phyloP scores from a whole-genome alignment of 2,888 invertebrate genomes.

The Heliconius aoede region DNA sequence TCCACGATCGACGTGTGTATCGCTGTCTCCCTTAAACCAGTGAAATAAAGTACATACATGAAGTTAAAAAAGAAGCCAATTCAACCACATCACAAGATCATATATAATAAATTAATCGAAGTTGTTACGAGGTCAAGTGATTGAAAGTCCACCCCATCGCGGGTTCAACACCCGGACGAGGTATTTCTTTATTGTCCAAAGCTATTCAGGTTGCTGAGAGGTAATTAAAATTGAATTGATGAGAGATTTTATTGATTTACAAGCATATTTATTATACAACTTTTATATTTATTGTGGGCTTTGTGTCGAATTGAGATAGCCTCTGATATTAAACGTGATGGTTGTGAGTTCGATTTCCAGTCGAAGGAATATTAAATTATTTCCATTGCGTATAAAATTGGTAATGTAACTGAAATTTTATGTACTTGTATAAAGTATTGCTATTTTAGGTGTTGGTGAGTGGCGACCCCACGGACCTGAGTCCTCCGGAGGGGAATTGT shows the following conservation, averaged over 20 bases:
- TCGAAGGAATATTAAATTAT: not conserved
- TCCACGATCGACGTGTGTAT: not conserved
- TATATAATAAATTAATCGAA: slow-evolving; percentile 22
- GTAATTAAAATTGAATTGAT: slow-evolving; percentile 15
- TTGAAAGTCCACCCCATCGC: slow-evolving; percentile 38
- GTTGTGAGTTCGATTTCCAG: not conserved
- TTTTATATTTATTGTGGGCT: not conserved
- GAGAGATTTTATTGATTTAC: slow-evolving; percentile 17
- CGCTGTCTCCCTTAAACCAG: not conserved
- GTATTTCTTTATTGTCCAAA: slow-evolving; percentile 15
- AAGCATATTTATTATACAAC: not conserved
- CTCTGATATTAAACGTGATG: not conserved
- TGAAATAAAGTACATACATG: not conserved
- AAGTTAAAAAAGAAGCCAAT: not conserved
- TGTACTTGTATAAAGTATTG: no score
- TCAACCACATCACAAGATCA: not conserved
- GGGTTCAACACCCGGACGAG: slow-evolving; percentile 36
- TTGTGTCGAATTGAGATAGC: no score
- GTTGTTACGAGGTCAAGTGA: slow-evolving; percentile 40
- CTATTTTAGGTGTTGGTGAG: no score
- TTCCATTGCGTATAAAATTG: no score
- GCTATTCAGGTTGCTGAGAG: not conserved
- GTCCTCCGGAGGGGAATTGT: no score
- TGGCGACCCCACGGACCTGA: no score
- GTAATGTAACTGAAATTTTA: no score